Base-by-base conservation (phyloP, 2,888 invertebrate genomes). In the Agapetus fuscipes region DNA sequence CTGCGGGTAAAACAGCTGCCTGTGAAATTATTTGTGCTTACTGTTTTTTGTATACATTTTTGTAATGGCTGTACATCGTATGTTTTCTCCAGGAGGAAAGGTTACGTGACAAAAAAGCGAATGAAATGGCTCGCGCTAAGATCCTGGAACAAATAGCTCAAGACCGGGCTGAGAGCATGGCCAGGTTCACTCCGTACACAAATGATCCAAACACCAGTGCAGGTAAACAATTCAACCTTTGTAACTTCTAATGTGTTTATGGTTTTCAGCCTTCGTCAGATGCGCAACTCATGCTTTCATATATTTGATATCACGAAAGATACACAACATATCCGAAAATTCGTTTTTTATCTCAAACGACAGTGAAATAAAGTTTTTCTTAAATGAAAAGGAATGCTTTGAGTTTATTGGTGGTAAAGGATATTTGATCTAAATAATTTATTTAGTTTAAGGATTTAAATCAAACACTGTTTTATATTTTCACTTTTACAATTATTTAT, bases 81-180 rank as follows among this genome's bases (percentile, higher is more conserved):
- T 30, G 5, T 16, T 30, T 27, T 20, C 15, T 11, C n/a, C 50
- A 77, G 56, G 82, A 83, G 45, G 82, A 86, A 44, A 69, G 84
- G 30, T 76, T 78, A 51, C 80, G 77, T 39, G 89, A 88, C 51
- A 84, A 81, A 53, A 66, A 78, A 48, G 85, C 82, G 48, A 83
- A 86, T 51, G 72, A 78, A 48, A 67, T 76, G 7, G 85, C 84
- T 0, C 69, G 83, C 7, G 83, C 91, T 49, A 74, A 82, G 35
- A 80, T 93, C 12, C 63, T 81, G 42, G 80, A 82, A 37, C 87
- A 91, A 60, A 91, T 93, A 44, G 88, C 83, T 1, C 83, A 83
- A 55, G 93, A 93, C 60, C 78, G 85, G 53, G 78, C 78, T 1
- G 84, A 83, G 54, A 58, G 83, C 9, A 71, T 73, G 20, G 62